Percentiles rank a stretch among this genome's conserved stretches.
These are phyloP conservation scores for Heliconius aoede DNA, from an alignment of 2,888 invertebrate species.

Conservation along the genomic window DNA sequence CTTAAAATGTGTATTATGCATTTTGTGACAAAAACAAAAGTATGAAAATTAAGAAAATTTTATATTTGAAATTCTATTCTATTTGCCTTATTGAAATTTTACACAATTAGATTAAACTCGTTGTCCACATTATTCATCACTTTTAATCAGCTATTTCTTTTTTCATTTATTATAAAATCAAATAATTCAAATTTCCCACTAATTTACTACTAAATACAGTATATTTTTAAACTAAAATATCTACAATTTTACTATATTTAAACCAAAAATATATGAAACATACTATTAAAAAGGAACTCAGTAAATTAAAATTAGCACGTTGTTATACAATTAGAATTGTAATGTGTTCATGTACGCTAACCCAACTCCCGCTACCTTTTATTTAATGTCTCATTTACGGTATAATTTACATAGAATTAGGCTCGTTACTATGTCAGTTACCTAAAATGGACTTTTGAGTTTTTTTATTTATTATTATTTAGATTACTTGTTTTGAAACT, in stretches of 20 bases:
- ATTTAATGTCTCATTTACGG: slow-evolving; percentile 3
- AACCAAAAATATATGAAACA: background rate
- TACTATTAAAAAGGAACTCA: background rate
- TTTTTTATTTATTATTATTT: background rate
- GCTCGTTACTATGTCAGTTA: background rate
- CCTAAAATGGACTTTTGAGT: background rate
- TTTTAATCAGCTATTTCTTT: no score
- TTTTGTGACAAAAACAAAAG: no score
- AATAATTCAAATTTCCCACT: no score
- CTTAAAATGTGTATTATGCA: no score
- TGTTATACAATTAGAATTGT: slow-evolving; percentile 10
- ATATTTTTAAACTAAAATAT: background rate
- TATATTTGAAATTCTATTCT: no score
- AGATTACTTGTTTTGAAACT: background rate
- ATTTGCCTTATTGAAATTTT: no score
- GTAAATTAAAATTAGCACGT: slow-evolving; percentile 8
- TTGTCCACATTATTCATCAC: no score
- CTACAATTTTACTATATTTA: background rate
- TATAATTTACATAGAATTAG: slow-evolving; percentile 14
- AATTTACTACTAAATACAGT: no score
- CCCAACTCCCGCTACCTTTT: slow-evolving; percentile 5
- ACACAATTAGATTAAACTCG: no score
- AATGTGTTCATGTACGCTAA: slow-evolving; percentile 6
- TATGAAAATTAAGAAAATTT: no score
- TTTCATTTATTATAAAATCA: no score